Conservation (phyloP, 2,888 invertebrate genomes). For the Branchinecta sandiegonensis region DNA sequence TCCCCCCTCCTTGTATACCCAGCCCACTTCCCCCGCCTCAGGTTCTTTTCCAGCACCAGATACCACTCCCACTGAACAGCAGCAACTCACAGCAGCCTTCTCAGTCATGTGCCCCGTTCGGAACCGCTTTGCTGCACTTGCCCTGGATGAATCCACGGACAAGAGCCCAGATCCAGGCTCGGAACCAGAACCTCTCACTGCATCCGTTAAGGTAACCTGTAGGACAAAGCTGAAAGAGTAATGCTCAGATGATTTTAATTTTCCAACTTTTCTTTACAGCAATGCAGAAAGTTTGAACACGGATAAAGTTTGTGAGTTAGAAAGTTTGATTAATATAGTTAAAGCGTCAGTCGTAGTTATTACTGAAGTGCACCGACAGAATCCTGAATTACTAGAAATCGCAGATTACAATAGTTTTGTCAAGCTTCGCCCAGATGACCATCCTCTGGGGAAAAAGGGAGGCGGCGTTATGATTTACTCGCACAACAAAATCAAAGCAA, state of each 20-base stretch:
- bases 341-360: not conserved
- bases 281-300: slow-evolving; percentile 4
- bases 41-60: not conserved
- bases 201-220: too few relatives aligned
- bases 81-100: slow-evolving; percentile 14
- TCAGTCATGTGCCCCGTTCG: not conserved
- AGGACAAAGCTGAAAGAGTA: too few relatives aligned
- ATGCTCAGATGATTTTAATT: too few relatives aligned
- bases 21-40: not conserved
- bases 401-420: not conserved
- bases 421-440: slow-evolving; percentile 9
- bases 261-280: not conserved
- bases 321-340: slow-evolving; percentile 2
- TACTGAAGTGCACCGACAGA: not conserved
- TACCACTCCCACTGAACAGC: not conserved
- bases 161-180: not conserved
- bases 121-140: not conserved
- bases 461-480: not conserved
- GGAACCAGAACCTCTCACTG: too few relatives aligned
- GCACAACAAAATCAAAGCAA: not conserved
- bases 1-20: not conserved
- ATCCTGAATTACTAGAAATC: not conserved
- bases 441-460: slow-evolving; percentile 1
- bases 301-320: not conserved
- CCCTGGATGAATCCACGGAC: not conserved